Evolutionary conservation across 2,888 invertebrate species (phyloP), one percentile per base, ranked within the genome.

Genomic region (Piscicola geometra): DNA sequence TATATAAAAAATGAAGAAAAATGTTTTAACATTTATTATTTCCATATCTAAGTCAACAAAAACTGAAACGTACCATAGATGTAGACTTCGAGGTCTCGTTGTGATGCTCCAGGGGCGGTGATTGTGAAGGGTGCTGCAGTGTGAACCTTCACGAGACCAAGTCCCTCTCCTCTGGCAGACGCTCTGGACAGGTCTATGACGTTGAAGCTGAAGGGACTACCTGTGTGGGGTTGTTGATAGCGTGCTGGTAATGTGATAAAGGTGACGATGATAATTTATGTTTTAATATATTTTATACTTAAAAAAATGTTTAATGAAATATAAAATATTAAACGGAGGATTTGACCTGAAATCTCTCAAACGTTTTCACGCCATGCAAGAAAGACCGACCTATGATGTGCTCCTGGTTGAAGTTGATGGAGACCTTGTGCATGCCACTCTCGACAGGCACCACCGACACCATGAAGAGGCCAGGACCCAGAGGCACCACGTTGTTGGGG

Each of bases 371-470:
- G 50, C 50, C 50, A 47, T 47, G 12, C 50, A 15, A 47, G 21
- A 47, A 47, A 15, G 9, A 47, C 80, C 73, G 81, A 86, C 87
- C 88, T 79, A 85, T 86, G 18, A 88, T 87, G 80, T 88, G 86
- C 76, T 86, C 85, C 32, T 88, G 88, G 80, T 88, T 88, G 83
- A 89, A 90, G 86, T 94, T 94, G 80, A 99, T 92, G 78, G 92
- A 93, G 47, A 98, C 88, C 77, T 92, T 90, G 87, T 99, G 98
- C 67, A 91, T 88, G 32, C 96, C 96, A 47, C 94, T 90, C 85
- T 98, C 96, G 84, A 94, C 93, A 18, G 97, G 97, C 85, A 93
- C 93, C 72, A 97, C 93, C 85, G 93, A 93, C 75, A 97, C 87
- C 0, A 87, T 86, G 86, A 97, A 98, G 21, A 95, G 95, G 30